phyloP scores from a whole-genome alignment of 2,797 vertebrate genomes.

The Pteronotus mesoamericanus region DNA sequence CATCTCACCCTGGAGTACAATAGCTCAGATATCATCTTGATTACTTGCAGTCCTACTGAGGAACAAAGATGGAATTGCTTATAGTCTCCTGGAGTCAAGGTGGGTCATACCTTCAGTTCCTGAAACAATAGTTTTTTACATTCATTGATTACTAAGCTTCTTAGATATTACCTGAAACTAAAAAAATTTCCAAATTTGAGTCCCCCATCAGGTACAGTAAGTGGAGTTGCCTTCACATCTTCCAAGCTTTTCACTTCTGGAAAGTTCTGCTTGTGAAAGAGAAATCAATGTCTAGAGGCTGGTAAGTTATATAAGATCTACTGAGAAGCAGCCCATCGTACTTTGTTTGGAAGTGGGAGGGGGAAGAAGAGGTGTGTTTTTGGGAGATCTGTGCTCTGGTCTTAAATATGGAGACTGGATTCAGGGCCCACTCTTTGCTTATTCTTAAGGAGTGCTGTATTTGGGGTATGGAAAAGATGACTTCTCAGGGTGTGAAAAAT shows the following conservation, averaged over 20 bases:
- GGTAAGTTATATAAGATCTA: neutral
- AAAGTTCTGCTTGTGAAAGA: neutral
- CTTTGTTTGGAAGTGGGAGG: neutral
- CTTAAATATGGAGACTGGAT: neutral
- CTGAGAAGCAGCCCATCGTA: neutral
- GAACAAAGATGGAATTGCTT: too few relatives aligned
- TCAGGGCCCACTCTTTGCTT: neutral
- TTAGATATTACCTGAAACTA: neutral
- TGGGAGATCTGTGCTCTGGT: neutral
- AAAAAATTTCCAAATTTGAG: neutral
- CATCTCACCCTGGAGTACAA: neutral
- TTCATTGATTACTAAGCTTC: neutral
- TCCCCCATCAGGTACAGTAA: neutral
- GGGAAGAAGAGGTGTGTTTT: neutral
- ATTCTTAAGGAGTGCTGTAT: neutral
- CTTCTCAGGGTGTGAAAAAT: neutral
- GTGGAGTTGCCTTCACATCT: neutral
- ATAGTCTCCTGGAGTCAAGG: neutral
- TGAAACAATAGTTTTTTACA: neutral
- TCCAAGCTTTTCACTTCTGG: neutral
- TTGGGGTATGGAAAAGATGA: neutral
- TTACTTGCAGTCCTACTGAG: too few relatives aligned
- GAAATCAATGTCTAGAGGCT: neutral
- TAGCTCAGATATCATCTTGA: too few relatives aligned
- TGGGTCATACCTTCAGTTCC: neutral